Percentiles rank a stretch among this genome's conserved stretches.
Conservation (phyloP, 2,113 vertebrate genomes). For the Mastomys natalensis region DNA sequence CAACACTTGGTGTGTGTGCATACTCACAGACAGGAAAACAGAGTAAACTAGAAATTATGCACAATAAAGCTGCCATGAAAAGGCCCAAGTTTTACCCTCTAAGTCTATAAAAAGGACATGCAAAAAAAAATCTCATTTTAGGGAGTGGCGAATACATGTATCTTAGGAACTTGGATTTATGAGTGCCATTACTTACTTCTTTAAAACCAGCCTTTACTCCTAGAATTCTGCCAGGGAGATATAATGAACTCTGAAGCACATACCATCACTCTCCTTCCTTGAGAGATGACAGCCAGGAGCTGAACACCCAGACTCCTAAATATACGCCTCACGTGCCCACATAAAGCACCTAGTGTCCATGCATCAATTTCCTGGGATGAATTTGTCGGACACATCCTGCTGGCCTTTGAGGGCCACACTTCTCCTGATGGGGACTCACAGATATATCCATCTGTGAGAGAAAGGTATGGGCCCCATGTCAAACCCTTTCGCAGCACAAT, state of each 20-base stretch:
- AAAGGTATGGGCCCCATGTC: not conserved
- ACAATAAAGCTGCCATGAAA: conserved; percentile 50
- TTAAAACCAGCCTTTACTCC: conserved; percentile 77
- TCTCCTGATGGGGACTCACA: not conserved
- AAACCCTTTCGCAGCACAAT: accelerated
- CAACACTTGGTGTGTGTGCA: not conserved
- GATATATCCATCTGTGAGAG: not conserved
- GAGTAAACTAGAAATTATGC: conserved; percentile 49
- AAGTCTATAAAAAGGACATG: conserved; percentile 70
- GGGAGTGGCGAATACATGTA: conserved; percentile 62
- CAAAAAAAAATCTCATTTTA: conserved; percentile 72
- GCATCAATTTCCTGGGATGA: conserved; percentile 51
- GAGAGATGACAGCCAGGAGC: conserved; percentile 68
- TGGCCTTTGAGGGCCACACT: not conserved
- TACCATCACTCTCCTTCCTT: conserved; percentile 36
- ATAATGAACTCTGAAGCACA: conserved; percentile 77
- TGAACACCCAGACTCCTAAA: conserved; percentile 69
- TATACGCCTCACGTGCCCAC: conserved; percentile 67
- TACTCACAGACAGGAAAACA: not conserved
- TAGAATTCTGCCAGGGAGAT: conserved; percentile 72
- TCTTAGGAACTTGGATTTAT: conserved; percentile 76
- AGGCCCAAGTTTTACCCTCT: conserved; percentile 54
- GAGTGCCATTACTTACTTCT: conserved; percentile 67
- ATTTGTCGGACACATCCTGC: not conserved
- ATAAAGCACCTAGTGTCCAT: conserved; percentile 61